phyloP scores from a whole-genome alignment of 2,888 invertebrate species.

The Panorpa germanica region DNA sequence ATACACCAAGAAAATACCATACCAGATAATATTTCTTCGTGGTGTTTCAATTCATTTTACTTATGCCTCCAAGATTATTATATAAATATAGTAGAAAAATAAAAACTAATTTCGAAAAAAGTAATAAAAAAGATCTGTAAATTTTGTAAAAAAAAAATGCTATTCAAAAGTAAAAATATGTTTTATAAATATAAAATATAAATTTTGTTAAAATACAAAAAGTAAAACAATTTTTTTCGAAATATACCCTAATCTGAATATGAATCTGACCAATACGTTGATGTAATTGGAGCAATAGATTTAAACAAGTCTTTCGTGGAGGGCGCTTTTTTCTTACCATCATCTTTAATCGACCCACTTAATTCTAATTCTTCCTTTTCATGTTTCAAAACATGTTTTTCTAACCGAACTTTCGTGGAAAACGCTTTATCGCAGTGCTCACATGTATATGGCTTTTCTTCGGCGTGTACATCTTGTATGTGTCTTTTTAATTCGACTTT shows the following conservation, averaged over 20 bases:
- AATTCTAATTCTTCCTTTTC: slow-evolving; percentile 9
- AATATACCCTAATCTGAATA: slow-evolving; percentile 22
- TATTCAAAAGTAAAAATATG: no score
- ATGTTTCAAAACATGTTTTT: no score
- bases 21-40: no score
- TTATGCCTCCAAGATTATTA: no score
- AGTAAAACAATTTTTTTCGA: slow-evolving; percentile 5
- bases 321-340: slow-evolving; percentile 12
- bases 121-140: no score
- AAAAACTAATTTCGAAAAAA: no score
- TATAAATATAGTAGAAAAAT: no score
- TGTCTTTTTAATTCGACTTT: slow-evolving; percentile 21
- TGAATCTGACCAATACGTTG: slow-evolving; percentile 28
- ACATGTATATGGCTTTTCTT: slow-evolving; percentile 18
- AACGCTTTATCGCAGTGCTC: slow-evolving; percentile 22
- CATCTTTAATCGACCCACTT: slow-evolving; percentile 14
- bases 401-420: slow-evolving; percentile 18
- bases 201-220: no score
- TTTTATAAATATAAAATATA: no score
- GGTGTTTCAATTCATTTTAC: no score
- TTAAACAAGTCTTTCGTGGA: slow-evolving; percentile 24
- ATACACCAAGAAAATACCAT: no score
- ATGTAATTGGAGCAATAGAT: slow-evolving; percentile 25
- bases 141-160: no score
- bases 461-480: slow-evolving; percentile 19